phyloP scores from a whole-genome alignment of 2,888 invertebrate species.

The Lepidocyrtoides sp. region DNA sequence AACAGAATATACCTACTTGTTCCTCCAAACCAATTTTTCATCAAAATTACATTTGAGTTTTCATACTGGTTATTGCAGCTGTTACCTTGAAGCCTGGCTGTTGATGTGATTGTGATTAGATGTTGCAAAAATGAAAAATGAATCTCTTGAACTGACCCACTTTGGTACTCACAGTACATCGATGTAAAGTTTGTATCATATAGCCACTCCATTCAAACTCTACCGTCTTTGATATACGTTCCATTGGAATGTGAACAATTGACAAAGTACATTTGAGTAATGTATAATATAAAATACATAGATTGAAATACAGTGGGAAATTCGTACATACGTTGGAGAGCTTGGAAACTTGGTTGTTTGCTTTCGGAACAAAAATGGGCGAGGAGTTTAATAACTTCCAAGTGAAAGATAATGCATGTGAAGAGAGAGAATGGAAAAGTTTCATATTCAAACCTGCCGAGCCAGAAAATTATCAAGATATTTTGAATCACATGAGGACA shows the following conservation, averaged over 20 bases:
- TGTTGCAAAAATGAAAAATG: background rate
- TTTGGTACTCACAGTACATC: background rate
- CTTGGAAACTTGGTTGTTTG: background rate
- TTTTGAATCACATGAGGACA: conserved; percentile 79
- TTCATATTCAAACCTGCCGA: conserved; percentile 80
- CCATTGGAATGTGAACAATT: background rate
- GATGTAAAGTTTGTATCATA: too few species aligned
- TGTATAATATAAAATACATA: background rate
- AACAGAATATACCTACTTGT: background rate
- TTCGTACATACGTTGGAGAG: background rate
- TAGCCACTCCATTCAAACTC: background rate
- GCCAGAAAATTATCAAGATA: conserved; percentile 79
- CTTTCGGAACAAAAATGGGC: background rate
- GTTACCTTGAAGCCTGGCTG: background rate
- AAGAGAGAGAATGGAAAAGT: conserved; percentile 76
- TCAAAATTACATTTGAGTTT: background rate
- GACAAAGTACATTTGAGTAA: background rate
- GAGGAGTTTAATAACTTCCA: conserved; percentile 33
- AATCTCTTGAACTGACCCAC: background rate
- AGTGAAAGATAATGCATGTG: conserved; percentile 25
- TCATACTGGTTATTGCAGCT: background rate
- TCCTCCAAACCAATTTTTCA: background rate
- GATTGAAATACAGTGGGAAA: background rate
- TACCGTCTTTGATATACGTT: background rate
- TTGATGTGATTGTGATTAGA: too few species aligned